A percentile compares a stretch with the other conserved stretches of the same genome.
These are phyloP conservation scores for Philonicus albiceps DNA, from an alignment of 2,888 invertebrate genomes.

Conservation along the genomic window DNA sequence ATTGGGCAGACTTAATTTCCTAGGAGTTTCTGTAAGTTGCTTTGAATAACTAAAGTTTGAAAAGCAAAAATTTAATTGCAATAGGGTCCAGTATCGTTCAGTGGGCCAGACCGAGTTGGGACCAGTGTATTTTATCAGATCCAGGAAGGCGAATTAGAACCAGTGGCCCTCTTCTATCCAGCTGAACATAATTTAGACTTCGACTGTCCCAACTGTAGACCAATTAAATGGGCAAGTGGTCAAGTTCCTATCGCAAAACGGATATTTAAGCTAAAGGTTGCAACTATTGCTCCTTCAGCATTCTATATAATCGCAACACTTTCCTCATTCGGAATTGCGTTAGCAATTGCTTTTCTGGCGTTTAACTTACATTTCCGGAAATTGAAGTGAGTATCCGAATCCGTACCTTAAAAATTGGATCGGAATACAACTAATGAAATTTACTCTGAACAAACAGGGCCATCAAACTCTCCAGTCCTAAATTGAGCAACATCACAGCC, in stretches of 20 bases:
- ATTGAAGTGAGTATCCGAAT: conserved; percentile 70
- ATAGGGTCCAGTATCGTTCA: conserved; percentile 89
- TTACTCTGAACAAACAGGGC: conserved; percentile 67
- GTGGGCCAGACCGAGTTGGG: conserved; percentile 87
- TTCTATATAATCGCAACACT: conserved; percentile 77
- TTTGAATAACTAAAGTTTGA: background rate
- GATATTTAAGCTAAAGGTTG: conserved; percentile 76
- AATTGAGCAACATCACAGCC: conserved; percentile 89
- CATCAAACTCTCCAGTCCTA: conserved; percentile 91
- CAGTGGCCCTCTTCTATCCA: conserved; percentile 78
- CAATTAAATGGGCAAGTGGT: conserved; percentile 77
- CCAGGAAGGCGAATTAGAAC: conserved; percentile 77
- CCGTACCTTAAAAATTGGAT: background rate
- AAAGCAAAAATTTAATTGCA: conserved; percentile 52
- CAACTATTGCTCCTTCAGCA: conserved; percentile 79
- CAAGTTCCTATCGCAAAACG: conserved; percentile 82
- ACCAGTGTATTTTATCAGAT: conserved; percentile 88
- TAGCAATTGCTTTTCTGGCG: conserved; percentile 78
- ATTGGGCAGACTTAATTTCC: conserved; percentile 77
- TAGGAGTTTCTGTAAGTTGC: conserved; percentile 83
- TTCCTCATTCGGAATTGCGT: conserved; percentile 76
- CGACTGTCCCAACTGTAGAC: conserved; percentile 73
- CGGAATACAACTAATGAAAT: conserved; percentile 1
- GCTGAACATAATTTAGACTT: conserved; percentile 71
- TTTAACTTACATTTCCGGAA: conserved; percentile 86